Percentiles rank a stretch among this genome's conserved stretches.
Conservation (phyloP, 2,888 invertebrate genomes). For the Aplocera efformata region DNA sequence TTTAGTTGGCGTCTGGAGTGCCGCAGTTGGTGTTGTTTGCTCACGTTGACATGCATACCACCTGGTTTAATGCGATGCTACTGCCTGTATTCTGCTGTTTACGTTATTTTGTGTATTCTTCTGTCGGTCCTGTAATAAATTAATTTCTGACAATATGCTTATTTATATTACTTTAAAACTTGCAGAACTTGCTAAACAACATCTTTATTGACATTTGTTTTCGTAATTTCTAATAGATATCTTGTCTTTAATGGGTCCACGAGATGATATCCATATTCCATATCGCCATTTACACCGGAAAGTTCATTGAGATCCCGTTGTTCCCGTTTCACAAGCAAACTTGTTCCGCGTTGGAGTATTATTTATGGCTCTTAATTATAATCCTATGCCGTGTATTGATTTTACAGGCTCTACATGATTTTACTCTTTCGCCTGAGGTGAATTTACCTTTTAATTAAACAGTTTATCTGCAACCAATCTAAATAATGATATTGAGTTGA, state of each 20-base stretch:
- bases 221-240: constrained; percentile 5
- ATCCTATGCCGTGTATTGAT: constrained; percentile 43
- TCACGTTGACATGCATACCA: constrained; percentile 68
- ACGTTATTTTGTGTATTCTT: no score
- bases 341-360: constrained; percentile 45
- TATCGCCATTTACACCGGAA: constrained; percentile 30
- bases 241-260: constrained; percentile 9
- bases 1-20: constrained; percentile 42
- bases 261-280: constrained; percentile 22
- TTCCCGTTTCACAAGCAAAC: constrained; percentile 32
- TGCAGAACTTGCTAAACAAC: no score
- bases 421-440: constrained; percentile 32
- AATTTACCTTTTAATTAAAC: constrained; percentile 26
- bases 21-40: constrained; percentile 57
- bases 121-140: no score
- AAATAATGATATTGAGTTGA: constrained; percentile 34
- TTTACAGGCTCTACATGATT: constrained; percentile 39
- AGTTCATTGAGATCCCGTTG: constrained; percentile 40
- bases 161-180: no score
- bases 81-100: constrained; percentile 10
- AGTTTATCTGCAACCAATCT: constrained; percentile 18
- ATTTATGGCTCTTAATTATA: constrained; percentile 61
- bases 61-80: constrained; percentile 49
- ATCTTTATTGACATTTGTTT: no score
- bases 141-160: no score